These are phyloP conservation scores for Craterocephalus amniculus DNA, from an alignment of 2,797 vertebrate species.

Conservation along the genomic window DNA sequence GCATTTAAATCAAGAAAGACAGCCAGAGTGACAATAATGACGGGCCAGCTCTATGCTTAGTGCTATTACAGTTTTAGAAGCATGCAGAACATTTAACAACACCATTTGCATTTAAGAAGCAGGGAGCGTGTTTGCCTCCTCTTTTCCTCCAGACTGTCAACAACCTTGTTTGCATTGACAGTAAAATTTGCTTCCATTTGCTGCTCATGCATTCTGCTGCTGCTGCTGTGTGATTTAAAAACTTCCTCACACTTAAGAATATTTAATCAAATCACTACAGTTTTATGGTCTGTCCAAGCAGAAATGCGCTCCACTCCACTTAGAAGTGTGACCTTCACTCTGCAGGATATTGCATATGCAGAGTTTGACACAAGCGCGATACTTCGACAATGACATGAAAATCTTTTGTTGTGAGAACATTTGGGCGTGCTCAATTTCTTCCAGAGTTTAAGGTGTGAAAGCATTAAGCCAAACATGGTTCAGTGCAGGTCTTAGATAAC, in stretches of 20 bases:
- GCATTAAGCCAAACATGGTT: background rate
- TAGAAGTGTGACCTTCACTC: constrained; percentile 11
- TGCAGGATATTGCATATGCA: constrained; percentile 9
- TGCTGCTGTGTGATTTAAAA: constrained; percentile 18
- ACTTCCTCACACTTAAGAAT: constrained; percentile 15
- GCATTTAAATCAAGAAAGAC: constrained; percentile 66
- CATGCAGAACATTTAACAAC: constrained; percentile 44
- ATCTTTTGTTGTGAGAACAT: background rate
- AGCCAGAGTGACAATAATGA: constrained; percentile 61
- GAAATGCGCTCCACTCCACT: constrained; percentile 8
- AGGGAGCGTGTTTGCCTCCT: constrained; percentile 22
- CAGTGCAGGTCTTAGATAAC: background rate
- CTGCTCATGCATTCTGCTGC: constrained; percentile 11
- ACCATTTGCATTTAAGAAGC: constrained; percentile 36
- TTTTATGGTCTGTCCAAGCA: constrained; percentile 8
- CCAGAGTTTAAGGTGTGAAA: background rate
- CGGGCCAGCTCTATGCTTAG: constrained; percentile 47
- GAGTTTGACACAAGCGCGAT: background rate
- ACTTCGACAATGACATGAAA: background rate
- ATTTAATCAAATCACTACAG: constrained; percentile 18
- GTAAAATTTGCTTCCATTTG: constrained; percentile 11
- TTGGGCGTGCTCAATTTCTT: background rate
- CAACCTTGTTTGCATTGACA: background rate
- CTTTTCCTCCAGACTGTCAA: constrained; percentile 45
- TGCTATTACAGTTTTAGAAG: constrained; percentile 37